Evolutionary conservation across 2,113 vertebrate species (phyloP), one percentile per base, ranked within the genome.

Genomic region (Lethenteron reissneri): DNA sequence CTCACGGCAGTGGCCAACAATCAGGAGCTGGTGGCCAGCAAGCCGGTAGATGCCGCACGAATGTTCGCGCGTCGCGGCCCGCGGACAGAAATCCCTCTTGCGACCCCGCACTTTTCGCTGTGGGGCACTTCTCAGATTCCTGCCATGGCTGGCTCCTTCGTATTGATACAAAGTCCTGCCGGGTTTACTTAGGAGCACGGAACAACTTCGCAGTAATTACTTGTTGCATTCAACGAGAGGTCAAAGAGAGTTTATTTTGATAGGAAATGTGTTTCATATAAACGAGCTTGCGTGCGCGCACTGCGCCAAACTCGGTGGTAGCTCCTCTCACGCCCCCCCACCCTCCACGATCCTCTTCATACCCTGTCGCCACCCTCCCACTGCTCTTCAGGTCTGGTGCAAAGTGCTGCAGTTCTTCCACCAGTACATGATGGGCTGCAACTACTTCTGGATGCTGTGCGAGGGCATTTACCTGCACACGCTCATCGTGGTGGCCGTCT

Each of bases 401-500:
- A 85, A 83, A 75, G 70, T 85, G 73, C 75, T 86, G 73, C 74
- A 78, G 15, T 77, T 79, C 17, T 74, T 86, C 69, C 78, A 58
- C 72, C 77, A 77, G 15, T 86, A 86, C 41, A 77, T 80, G 0
- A 74, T 69, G 1, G 80, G 76, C 21, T 81, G 81, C 58, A 85
- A 72, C 72, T 85, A 80, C 75, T 85, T 86, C 79, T 86, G 84
- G 84, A 85, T 86, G 84, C 78, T 86, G 75, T 85, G 84, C 73
- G 82, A 86, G 70, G 84, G 84, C 14, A 85, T 86, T 75, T 86
- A 86, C 76, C 82, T 86, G 21, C 84, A 86, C 79, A 86, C 83
- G 0, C 84, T 86, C 77, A 85, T 86, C 76, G 82, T 86, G 2
- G 83, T 85, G 76, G 83, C 84, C 0, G 84, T 85, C 57, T 86